Evolutionary conservation across 2,888 invertebrate species (phyloP).

Genomic region (Acronicta aceris): DNA sequence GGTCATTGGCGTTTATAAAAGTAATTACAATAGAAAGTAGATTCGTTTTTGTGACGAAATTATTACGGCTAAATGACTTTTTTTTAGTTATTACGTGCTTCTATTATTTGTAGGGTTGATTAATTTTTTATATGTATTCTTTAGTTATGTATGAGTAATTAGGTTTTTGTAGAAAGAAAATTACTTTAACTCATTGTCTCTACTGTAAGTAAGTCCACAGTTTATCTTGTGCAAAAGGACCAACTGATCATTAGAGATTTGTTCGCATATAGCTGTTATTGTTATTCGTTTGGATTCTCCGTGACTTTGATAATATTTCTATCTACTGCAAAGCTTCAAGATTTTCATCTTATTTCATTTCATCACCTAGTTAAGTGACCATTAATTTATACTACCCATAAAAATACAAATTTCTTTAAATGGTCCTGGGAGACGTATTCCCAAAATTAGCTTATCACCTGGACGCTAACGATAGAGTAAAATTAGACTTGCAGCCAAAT

Average conservation of each 20-base stretch:
- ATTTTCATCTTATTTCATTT: no score
- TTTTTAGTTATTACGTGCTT: conserved; percentile 52
- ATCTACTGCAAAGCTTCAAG: no score
- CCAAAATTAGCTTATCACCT: background rate
- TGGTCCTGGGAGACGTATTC: background rate
- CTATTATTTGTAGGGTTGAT: conserved; percentile 44
- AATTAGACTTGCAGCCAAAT: conserved; percentile 22
- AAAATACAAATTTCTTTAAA: background rate
- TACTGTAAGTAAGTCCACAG: background rate
- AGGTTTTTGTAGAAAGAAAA: conserved; percentile 12
- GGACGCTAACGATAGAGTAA: conserved; percentile 5
- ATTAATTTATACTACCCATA: background rate
- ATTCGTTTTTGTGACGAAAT: conserved; percentile 72
- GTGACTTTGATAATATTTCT: no score
- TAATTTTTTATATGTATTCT: conserved; percentile 25
- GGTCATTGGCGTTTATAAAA: conserved; percentile 72
- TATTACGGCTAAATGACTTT: conserved; percentile 54
- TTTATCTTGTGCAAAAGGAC: background rate
- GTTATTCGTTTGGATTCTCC: no score
- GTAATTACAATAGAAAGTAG: conserved; percentile 77
- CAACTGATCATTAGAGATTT: no score
- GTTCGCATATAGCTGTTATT: no score
- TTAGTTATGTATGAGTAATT: conserved; percentile 33
- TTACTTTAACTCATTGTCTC: conserved; percentile 1
- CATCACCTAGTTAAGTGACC: no score